Evolutionary conservation across 2,797 vertebrate species (phyloP).

Genomic region (Megaceryle alcyon): DNA sequence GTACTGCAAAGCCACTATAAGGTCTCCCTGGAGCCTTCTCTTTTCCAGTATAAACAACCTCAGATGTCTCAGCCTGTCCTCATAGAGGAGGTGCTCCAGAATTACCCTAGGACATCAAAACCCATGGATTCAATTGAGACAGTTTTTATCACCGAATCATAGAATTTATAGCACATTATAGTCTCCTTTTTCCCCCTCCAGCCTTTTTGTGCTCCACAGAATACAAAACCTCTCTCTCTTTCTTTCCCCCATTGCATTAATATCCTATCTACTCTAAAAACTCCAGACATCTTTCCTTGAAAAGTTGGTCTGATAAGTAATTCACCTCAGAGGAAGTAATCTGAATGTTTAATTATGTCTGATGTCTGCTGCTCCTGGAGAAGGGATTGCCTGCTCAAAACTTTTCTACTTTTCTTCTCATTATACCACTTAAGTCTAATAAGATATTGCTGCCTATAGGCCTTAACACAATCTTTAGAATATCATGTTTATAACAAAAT

Average conservation of each 20-base stretch:
- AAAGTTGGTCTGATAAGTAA: neutral
- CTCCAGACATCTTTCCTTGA: neutral
- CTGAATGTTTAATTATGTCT: neutral
- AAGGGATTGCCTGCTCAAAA: neutral
- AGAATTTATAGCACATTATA: neutral
- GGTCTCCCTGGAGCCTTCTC: neutral
- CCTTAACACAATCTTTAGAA: neutral
- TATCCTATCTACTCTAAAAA: neutral
- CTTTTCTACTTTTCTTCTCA: neutral
- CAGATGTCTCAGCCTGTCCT: neutral
- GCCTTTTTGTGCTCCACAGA: neutral
- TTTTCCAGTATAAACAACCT: neutral
- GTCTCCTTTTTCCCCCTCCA: neutral
- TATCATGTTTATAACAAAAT: neutral
- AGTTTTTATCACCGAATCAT: neutral
- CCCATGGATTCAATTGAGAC: neutral
- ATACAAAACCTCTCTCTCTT: neutral
- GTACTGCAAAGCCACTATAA: neutral
- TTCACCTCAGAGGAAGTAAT: neutral
- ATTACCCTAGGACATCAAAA: neutral
- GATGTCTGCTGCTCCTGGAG: neutral
- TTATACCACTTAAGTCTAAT: neutral
- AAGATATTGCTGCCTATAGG: neutral
- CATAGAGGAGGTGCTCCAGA: neutral
- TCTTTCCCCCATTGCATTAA: neutral